Evolutionary conservation across 2,888 invertebrate species (phyloP), one percentile per base, ranked within the genome.

Genomic region (Branchellion lobata): DNA sequence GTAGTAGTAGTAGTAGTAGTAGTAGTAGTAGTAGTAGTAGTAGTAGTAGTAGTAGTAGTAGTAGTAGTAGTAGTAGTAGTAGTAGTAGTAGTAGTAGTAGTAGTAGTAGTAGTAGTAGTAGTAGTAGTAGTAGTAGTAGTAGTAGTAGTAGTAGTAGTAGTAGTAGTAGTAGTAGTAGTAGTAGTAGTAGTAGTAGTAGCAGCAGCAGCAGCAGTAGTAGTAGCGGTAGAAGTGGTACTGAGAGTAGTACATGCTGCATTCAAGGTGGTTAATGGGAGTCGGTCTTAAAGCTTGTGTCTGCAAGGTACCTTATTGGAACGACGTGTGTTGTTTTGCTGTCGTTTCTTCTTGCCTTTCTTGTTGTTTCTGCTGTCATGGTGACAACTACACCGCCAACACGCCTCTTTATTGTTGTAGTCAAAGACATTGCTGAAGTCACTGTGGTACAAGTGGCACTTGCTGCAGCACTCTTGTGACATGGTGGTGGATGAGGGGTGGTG

Each of bases 21-120:
- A 53, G 18, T 53, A 53, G 18, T 53, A 53, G 53, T 53, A 53
- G 53, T 53, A 53, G 53, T 53, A 53, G 53, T 53, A 53, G 53
- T 53, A 53, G 53, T 53, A 53, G 53, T 53, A 53, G 53, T 53
- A 53, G 53, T 53, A 53, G 53, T 53, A 21, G 18, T 53, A 18
- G 14, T 53, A 21, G 18, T 53, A 18, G 18, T 53, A 18, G 21
- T 53, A 53, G 18, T 53, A 21, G 14, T 18, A 53, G 14, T 53
- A 53, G 21, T 53, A 18, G 14, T 14, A 18, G 69, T 69, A 18
- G 21, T 69, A 21, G 69, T 69, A 69, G 69, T 69, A 69, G 69
- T 69, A 69, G 69, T 69, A 69, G 69, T 69, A 69, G 69, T 69
- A 69, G 69, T 69, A 69, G 69, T 69, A 69, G 69, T 69, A 69